These are phyloP conservation scores for Ranitomeya variabilis DNA, from an alignment of 2,113 vertebrate species.

Conservation along the genomic window DNA sequence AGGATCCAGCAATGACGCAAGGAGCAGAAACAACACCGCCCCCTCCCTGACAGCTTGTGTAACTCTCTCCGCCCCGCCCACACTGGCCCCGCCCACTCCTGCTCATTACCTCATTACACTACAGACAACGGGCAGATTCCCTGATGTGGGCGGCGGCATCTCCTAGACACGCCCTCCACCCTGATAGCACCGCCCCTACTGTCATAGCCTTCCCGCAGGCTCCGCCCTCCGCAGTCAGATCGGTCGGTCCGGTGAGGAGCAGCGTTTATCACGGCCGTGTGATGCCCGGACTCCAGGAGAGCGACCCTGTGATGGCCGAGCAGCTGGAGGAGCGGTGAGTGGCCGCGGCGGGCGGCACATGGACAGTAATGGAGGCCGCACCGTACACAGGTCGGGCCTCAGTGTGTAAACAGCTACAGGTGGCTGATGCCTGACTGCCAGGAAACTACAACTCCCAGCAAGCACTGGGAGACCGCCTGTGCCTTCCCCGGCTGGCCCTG, in stretches of 20 bases:
- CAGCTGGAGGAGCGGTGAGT: conserved; percentile 73
- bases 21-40: conserved; percentile 13
- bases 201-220: neutral
- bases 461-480: neutral
- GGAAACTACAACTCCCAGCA: neutral
- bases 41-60: conserved; percentile 39
- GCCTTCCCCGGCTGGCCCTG: too few relatives aligned
- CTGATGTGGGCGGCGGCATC: neutral
- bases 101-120: neutral
- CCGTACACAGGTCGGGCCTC: too few relatives aligned
- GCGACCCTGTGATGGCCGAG: conserved; percentile 68
- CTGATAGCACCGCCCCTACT: neutral
- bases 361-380: too few relatives aligned
- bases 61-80: neutral
- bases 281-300: conserved; percentile 36
- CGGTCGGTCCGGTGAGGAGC: neutral
- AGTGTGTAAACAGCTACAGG: conserved; percentile 17
- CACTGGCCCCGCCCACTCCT: neutral
- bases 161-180: neutral
- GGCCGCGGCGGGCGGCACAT: neutral
- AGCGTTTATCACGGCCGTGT: neutral
- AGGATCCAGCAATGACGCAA: conserved; percentile 11
- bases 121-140: too few relatives aligned
- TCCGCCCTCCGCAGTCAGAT: neutral
- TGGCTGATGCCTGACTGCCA: neutral